These are phyloP conservation scores for Barnardius zonarius DNA, from an alignment of 2,113 vertebrate species.

Conservation along the genomic window DNA sequence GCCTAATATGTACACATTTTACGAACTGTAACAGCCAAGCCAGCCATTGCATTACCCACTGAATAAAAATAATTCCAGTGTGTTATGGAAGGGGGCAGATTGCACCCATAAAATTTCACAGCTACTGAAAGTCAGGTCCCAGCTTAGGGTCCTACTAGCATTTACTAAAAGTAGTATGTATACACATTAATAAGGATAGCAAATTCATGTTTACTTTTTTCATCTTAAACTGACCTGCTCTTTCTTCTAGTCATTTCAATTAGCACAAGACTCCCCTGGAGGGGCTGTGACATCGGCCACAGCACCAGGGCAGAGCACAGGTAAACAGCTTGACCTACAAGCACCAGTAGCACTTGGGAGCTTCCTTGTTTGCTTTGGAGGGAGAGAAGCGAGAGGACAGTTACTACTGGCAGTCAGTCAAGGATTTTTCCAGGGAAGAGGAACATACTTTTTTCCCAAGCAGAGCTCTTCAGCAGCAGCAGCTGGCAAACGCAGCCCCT, in stretches of 20 bases:
- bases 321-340: neutral
- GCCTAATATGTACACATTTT: neutral
- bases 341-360: neutral
- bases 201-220: neutral
- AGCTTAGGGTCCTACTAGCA: neutral
- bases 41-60: neutral
- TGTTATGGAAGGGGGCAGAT: neutral
- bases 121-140: neutral
- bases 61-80: neutral
- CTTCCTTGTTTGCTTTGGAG: neutral
- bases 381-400: neutral
- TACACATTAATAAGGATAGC: neutral
- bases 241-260: neutral
- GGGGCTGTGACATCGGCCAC: neutral
- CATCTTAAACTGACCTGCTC: neutral
- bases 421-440: neutral
- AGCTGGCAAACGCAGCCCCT: neutral
- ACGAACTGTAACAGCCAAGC: neutral
- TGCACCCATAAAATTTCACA: neutral
- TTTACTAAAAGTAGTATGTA: neutral
- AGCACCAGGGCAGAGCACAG: neutral
- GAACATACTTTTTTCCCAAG: neutral
- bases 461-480: neutral
- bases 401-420: neutral
- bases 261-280: rapidly evolving